Evolutionary conservation across 1,140 invertebrate species (phyloP), one percentile per base, ranked within the genome.

Genomic region (Arion vulgaris): DNA sequence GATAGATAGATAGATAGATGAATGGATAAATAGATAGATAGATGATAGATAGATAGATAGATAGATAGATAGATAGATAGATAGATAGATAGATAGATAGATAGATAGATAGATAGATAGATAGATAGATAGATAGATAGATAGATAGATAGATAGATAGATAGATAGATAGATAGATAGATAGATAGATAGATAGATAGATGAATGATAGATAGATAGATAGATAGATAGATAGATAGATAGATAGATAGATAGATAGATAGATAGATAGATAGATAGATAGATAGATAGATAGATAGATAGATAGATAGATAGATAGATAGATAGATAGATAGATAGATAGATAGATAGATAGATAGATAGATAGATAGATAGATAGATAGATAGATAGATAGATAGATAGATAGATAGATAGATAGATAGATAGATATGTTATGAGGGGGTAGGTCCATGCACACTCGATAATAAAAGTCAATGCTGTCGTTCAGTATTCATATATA

Each of bases 111-210:
- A 71, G 68, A 71, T 39, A 39, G 32, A 36, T 71, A 26, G 51
- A 57, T 57, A 26, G 51, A 57, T 57, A 26, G 51, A 57, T 57
- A 26, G 51, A 57, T 57, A 39, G 32, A 36, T 71, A 36, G 32
- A 71, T 36, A 71, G 38, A 71, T 39, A 71, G 68, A 71, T 71
- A 71, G 68, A 71, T 57, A 57, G 51, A 57, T 57, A 57, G 51
- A 57, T 57, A 57, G 51, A 57, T 57, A 57, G 51, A 57, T 57
- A 57, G 51, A 57, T 57, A 57, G 51, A 57, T 57, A 57, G 51
- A 57, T 57, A 57, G 51, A 57, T 57, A 57, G 51, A 71, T 71
- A 71, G 38, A 71, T 71, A 36, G 38, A 71, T 71, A 71, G 38
- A 15, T 7, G 5, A 45, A 15, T 5, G 15, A 11, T 17, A 23